These are phyloP conservation scores for Tetraneura akinire DNA, from an alignment of 1,140 invertebrate species.

Conservation along the genomic window DNA sequence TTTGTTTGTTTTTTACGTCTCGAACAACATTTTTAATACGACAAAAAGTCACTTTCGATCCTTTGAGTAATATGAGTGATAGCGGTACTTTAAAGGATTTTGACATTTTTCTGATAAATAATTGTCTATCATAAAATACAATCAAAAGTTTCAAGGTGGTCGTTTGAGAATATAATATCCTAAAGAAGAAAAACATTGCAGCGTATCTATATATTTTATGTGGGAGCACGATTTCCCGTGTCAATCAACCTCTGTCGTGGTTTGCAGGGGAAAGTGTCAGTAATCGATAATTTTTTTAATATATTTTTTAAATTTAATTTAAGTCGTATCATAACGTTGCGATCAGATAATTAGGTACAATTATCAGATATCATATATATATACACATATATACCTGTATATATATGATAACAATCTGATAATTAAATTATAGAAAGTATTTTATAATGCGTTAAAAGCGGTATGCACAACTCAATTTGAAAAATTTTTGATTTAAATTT, in stretches of 20 bases:
- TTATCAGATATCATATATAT: too few species aligned
- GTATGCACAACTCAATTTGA: too few species aligned
- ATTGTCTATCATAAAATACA: constrained; percentile 24
- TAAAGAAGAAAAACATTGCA: not conserved
- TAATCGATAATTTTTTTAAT: too few species aligned
- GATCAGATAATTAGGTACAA: too few species aligned
- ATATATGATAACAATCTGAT: too few species aligned
- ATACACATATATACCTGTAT: too few species aligned
- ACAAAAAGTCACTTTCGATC: not conserved
- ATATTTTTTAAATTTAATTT: not conserved
- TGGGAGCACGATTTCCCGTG: not conserved
- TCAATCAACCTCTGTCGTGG: not conserved
- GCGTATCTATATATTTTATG: constrained; percentile 9
- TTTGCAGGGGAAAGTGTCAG: not conserved
- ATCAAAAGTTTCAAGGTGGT: constrained; percentile 32
- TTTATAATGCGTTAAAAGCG: too few species aligned
- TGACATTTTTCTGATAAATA: constrained; percentile 31
- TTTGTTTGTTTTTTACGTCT: not conserved
- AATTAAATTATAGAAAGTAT: too few species aligned
- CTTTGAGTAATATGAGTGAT: not conserved
- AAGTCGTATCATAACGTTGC: too few species aligned
- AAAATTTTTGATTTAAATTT: too few species aligned
- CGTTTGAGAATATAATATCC: not conserved
- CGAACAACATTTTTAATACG: not conserved
- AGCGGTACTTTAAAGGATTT: not conserved